Evolutionary conservation across 2,888 invertebrate species (phyloP).

Genomic region (Andrena marginata): DNA sequence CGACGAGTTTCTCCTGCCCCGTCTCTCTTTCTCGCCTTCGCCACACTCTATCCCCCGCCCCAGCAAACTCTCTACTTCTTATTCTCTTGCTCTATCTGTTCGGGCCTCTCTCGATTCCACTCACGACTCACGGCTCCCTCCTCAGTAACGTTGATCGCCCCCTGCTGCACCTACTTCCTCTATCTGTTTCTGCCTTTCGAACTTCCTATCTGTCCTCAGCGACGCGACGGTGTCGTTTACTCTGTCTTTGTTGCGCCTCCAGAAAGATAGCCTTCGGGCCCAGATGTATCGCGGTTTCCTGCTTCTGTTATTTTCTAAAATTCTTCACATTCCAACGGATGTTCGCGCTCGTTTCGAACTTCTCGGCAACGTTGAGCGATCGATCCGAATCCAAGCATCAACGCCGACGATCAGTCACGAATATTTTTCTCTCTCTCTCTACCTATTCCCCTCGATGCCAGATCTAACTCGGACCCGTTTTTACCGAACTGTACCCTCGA

Average conservation of each 20-base stretch:
- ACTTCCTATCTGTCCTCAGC: constrained; percentile 40
- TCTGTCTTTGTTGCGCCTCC: constrained; percentile 12
- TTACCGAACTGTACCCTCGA: too few species aligned
- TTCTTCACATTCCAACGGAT: neutral
- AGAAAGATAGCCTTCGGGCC: constrained; percentile 20
- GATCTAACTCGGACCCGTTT: too few species aligned
- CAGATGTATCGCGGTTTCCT: constrained; percentile 16
- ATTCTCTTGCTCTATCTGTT: constrained; percentile 18
- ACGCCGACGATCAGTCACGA: too few species aligned
- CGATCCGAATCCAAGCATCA: neutral
- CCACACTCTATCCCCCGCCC: neutral
- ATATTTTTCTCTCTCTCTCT: too few species aligned
- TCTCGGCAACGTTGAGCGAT: neutral
- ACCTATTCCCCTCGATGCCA: too few species aligned
- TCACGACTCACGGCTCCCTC: constrained; percentile 9
- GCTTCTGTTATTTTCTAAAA: constrained; percentile 24
- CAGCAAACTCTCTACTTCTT: neutral
- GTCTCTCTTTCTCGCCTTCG: constrained; percentile 13
- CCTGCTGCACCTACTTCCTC: constrained; percentile 32
- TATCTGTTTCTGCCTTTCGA: constrained; percentile 54
- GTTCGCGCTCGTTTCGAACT: neutral
- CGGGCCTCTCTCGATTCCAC: constrained; percentile 21
- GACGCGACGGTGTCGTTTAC: neutral
- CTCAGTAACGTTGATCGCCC: neutral
- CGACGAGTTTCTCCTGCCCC: constrained; percentile 49